These are phyloP conservation scores for Numenius arquata DNA, from an alignment of 2,113 vertebrate species.

Conservation along the genomic window DNA sequence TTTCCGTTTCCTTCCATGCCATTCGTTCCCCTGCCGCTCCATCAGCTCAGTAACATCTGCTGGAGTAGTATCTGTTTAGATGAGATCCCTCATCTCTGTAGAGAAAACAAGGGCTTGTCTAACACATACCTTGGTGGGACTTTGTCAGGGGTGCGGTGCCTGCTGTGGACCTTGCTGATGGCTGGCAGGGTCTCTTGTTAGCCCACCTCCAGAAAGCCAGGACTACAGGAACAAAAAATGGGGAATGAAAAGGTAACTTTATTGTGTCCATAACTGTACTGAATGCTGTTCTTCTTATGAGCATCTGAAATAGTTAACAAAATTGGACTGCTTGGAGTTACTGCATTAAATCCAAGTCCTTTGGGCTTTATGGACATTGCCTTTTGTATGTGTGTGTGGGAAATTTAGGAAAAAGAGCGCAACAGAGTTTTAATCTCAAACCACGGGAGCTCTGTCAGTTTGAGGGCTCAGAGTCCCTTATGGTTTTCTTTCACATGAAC, in stretches of 20 bases:
- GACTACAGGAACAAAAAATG: neutral
- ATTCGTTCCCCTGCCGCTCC: neutral
- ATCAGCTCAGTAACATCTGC: neutral
- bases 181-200: rapidly evolving
- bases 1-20: neutral
- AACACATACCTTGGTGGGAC: neutral
- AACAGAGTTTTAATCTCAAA: neutral
- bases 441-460: neutral
- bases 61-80: neutral
- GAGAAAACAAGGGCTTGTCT: neutral
- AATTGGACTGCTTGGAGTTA: neutral
- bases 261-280: neutral
- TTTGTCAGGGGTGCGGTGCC: neutral
- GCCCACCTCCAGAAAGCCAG: neutral
- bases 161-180: neutral
- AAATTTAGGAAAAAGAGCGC: neutral
- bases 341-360: neutral
- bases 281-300: neutral
- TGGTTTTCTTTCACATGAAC: neutral
- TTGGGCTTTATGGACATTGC: neutral
- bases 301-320: neutral
- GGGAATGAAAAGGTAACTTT: neutral
- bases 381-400: neutral
- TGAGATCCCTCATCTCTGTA: neutral
- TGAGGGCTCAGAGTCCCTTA: neutral